Base-by-base conservation (phyloP, 2,113 vertebrate species). In the Osmerus mordax region DNA sequence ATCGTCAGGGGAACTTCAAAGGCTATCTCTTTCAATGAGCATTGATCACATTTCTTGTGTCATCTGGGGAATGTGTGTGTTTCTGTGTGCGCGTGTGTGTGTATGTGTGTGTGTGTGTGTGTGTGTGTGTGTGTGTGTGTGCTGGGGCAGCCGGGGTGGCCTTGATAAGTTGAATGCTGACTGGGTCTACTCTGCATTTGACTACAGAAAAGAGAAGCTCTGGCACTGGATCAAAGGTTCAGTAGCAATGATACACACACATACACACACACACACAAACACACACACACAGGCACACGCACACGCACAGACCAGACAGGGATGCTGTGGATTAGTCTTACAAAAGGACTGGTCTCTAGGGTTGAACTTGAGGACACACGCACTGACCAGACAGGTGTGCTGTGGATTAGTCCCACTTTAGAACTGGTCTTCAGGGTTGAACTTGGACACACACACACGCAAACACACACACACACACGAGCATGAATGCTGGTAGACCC, bases 161-260 rank as follows among this genome's bases (percentile, higher is more conserved):
- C 67, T 71, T 60, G 59, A 65, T 71, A 81, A 41, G 67, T 74
- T 65, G 68, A 53, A 73, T 76, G 67, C 63, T 67, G 63, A 75
- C 65, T 64, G 58, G 28, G 59, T 36, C 18, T 61, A 51, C 54
- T 53, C 29, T 74, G 73, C 65, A 72, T 63, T 70, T 60, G 56
- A 67, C 72, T 71, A 67, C 73, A 81, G 66, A 59, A 53, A 47
- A 67, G 14, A 16, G 36, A 19, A 55, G 54, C 47, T 21, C 70
- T 60, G 58, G 59, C 66, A 56, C 53, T 13, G 25, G 23, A 78
- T 71, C 53, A 78, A 72, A 78, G 70, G 9, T 53, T 56, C 67
- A 70, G 72, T 63, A 72, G 73, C 54, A 66, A 66, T 36, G 52
- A 70, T 63, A 61, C 14, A 25, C 61, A 67, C 36, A 28, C 13